Evolutionary conservation across 2,888 invertebrate genomes (phyloP).

Genomic region (Agrenia bidenticulata): DNA sequence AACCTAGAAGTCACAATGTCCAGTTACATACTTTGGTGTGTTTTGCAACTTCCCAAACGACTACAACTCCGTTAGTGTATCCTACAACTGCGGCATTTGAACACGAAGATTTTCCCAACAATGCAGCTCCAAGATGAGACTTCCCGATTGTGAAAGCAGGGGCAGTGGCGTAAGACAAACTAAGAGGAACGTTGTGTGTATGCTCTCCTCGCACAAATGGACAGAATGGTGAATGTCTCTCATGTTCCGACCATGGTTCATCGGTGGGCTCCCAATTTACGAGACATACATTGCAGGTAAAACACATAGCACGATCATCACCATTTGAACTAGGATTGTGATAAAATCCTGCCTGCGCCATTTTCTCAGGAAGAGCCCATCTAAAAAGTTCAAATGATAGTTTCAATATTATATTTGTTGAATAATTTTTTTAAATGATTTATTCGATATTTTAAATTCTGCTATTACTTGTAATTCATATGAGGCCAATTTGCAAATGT

Average conservation of each 20-base stretch:
- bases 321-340: constrained; percentile 87
- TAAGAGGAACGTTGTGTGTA: constrained; percentile 90
- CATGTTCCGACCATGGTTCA: constrained; percentile 97
- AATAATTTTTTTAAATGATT: no score
- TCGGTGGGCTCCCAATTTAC: constrained; percentile 97
- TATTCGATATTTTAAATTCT: no score
- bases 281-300: constrained; percentile 89
- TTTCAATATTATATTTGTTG: no score
- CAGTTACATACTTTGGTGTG: constrained; percentile 65
- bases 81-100: constrained; percentile 41
- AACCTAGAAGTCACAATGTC: no score
- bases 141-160: constrained; percentile 61
- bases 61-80: constrained; percentile 62
- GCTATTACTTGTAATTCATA: constrained; percentile 93
- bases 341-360: constrained; percentile 97
- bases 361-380: constrained; percentile 92
- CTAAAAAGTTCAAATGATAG: constrained; percentile 59
- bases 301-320: constrained; percentile 94
- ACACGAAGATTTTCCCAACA: constrained; percentile 47
- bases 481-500: constrained; percentile 95
- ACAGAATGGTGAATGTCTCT: constrained; percentile 88
- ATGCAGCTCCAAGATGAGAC: constrained; percentile 19
- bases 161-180: constrained; percentile 78
- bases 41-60: constrained; percentile 80
- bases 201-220: constrained; percentile 93